These are phyloP conservation scores for Scaptodrosophila latifasciaeformis DNA, from an alignment of 2,888 invertebrate genomes.

Conservation along the genomic window DNA sequence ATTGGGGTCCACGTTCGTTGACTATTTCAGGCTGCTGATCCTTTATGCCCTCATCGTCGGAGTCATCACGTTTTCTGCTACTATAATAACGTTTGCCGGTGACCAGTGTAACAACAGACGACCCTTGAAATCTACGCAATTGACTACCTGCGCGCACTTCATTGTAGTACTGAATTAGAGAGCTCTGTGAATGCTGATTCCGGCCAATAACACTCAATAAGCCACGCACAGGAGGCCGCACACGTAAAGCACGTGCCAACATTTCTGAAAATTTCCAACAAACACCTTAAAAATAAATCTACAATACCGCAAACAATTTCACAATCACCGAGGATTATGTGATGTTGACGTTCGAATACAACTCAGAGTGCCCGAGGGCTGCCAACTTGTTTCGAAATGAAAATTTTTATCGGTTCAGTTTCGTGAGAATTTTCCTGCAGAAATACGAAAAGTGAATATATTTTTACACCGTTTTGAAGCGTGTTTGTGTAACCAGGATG, in stretches of 20 bases:
- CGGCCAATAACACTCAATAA: slow-evolving; percentile 35
- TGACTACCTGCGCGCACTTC: slow-evolving; percentile 24
- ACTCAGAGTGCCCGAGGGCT: no score
- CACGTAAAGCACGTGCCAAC: slow-evolving; percentile 48
- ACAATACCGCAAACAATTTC: slow-evolving; percentile 25
- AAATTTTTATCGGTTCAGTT: no score
- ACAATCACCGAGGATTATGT: slow-evolving; percentile 49
- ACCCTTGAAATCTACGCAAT: not conserved
- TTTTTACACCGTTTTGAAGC: slow-evolving; percentile 7
- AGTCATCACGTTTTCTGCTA: slow-evolving; percentile 42
- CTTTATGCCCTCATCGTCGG: slow-evolving; percentile 34
- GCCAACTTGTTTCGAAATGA: no score
- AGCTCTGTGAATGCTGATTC: slow-evolving; percentile 28
- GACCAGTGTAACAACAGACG: slow-evolving; percentile 6
- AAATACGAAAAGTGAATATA: slow-evolving; percentile 40
- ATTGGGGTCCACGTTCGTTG: slow-evolving; percentile 56
- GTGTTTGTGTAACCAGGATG: slow-evolving; percentile 46
- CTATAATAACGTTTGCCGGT: slow-evolving; percentile 38
- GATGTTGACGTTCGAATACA: no score
- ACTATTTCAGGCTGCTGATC: slow-evolving; percentile 47
- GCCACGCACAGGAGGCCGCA: slow-evolving; percentile 44
- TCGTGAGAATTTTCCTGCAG: no score
- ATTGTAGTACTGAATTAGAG: slow-evolving; percentile 35
- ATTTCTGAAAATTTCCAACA: no score
- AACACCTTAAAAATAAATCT: not conserved